phyloP scores from a whole-genome alignment of 1,140 invertebrate species.

The Aethina tumida region DNA sequence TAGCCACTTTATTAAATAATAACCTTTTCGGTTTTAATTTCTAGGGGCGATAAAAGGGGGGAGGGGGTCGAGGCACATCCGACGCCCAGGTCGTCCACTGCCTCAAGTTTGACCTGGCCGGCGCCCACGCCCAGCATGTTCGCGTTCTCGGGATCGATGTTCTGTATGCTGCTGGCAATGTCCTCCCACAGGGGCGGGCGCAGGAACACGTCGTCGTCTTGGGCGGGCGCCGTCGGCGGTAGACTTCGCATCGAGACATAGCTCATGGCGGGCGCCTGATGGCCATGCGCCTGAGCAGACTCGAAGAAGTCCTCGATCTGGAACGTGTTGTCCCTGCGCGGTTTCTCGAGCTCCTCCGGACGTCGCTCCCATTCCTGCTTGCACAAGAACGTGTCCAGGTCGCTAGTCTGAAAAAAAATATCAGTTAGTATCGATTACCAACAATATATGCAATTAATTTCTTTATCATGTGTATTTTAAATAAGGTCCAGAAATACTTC shows the following conservation, averaged over 20 bases:
- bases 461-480: no score
- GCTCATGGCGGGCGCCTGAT: conserved; percentile 35
- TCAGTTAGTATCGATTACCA: no score
- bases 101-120: conserved; percentile 64
- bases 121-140: conserved; percentile 61
- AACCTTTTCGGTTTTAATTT: conserved; percentile 57
- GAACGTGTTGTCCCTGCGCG: conserved; percentile 49
- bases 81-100: conserved; percentile 48
- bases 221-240: conserved; percentile 23
- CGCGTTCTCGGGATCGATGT: conserved; percentile 80
- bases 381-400: conserved; percentile 49
- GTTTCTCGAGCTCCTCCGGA: conserved; percentile 45
- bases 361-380: conserved; percentile 47
- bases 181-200: conserved; percentile 79
- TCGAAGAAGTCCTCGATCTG: conserved; percentile 63
- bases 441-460: no score
- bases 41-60: conserved; percentile 59
- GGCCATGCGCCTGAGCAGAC: conserved; percentile 16
- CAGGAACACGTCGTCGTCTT: conserved; percentile 69
- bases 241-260: conserved; percentile 43
- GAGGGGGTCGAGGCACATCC: conserved; percentile 44
- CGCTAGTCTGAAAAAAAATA: conserved; percentile 44
- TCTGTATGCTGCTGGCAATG: conserved; percentile 78
- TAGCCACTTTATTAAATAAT: neutral
- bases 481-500: no score